These are phyloP conservation scores for Hoplias malabaricus DNA, from an alignment of 2,113 vertebrate genomes.

Conservation along the genomic window DNA sequence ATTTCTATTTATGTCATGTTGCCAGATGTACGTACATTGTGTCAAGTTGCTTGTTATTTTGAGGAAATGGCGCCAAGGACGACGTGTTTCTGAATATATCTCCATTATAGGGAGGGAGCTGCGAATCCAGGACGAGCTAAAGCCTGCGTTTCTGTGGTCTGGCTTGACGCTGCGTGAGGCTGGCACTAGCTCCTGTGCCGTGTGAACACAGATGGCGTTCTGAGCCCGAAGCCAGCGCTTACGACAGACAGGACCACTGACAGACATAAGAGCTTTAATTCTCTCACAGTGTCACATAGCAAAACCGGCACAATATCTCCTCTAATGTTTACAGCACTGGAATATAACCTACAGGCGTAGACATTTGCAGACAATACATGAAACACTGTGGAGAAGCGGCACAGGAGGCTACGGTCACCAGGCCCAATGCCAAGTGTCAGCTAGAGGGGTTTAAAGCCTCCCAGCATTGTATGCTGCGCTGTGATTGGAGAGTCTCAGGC, in stretches of 20 bases:
- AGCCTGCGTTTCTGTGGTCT: conserved; percentile 4
- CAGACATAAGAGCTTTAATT: conserved; percentile 28
- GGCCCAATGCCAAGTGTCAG: too few relatives aligned
- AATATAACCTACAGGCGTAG: too few relatives aligned
- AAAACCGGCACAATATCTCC: background rate
- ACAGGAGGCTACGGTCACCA: too few relatives aligned
- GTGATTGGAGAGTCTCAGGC: too few relatives aligned
- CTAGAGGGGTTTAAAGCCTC: too few relatives aligned
- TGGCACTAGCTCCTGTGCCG: conserved; percentile 9
- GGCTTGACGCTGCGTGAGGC: conserved; percentile 22
- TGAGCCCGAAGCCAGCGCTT: background rate
- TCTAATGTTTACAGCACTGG: too few relatives aligned
- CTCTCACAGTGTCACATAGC: background rate
- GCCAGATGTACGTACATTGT: background rate
- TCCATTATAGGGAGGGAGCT: background rate
- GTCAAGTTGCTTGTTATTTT: background rate
- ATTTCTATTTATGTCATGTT: background rate
- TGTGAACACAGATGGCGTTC: conserved; percentile 46
- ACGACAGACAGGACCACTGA: conserved; percentile 21
- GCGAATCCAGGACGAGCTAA: conserved; percentile 9
- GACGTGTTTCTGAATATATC: background rate
- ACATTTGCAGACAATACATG: too few relatives aligned
- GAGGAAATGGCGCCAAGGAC: background rate
- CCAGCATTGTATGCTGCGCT: too few relatives aligned
- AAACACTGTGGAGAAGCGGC: too few relatives aligned